A percentile compares a stretch with the other conserved stretches of the same genome.
Conservation (phyloP, 2,797 vertebrate species). For the Lagorchestes hirsutus region DNA sequence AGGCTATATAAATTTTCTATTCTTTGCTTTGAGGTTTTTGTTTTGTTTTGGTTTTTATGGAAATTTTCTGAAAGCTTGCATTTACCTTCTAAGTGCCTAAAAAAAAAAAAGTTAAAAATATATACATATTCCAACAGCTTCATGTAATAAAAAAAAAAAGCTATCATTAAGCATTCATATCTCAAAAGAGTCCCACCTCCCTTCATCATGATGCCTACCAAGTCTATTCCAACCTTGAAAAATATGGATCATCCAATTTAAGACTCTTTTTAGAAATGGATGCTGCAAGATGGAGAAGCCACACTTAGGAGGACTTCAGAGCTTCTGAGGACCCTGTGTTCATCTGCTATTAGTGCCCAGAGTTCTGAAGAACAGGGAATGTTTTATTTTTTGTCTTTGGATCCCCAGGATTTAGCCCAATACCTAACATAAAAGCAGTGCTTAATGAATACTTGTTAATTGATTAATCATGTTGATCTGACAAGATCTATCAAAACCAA, state of each 20-base stretch:
- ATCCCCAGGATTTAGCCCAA: neutral
- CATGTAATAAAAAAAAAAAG: neutral
- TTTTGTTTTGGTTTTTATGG: neutral
- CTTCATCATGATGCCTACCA: neutral
- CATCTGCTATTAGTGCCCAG: neutral
- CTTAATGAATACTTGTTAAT: neutral
- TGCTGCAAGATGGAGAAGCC: neutral
- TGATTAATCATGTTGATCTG: neutral
- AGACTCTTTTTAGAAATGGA: neutral
- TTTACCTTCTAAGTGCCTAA: neutral
- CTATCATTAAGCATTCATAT: neutral
- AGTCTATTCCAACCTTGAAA: neutral
- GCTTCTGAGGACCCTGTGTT: neutral
- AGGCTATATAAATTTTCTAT: neutral
- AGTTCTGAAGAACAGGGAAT: neutral
- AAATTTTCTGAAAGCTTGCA: neutral
- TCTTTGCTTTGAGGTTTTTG: neutral
- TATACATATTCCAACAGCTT: neutral
- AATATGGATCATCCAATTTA: neutral
- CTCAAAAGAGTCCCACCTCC: neutral
- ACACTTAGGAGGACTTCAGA: neutral
- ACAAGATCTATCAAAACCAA: neutral
- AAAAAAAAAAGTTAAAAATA: neutral
- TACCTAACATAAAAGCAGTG: neutral
- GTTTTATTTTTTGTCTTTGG: neutral